Conservation (phyloP, 2,888 invertebrate genomes). For the Orthosia gracilis region DNA sequence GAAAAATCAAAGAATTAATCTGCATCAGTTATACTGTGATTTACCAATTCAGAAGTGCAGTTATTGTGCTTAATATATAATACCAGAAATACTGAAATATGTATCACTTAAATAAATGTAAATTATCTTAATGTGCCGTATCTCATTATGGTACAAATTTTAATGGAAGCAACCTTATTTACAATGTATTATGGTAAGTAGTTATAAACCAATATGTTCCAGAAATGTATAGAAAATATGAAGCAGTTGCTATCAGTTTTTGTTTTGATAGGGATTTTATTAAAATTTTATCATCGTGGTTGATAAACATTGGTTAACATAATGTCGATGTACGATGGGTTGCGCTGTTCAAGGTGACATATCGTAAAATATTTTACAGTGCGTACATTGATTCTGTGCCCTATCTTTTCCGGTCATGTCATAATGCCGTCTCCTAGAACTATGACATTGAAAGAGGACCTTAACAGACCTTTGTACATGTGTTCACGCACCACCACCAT, state of each 20-base stretch:
- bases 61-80: too few relatives aligned
- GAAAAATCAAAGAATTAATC: not conserved
- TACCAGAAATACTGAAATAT: conserved; percentile 5
- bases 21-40: not conserved
- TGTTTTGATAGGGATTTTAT: conserved; percentile 17
- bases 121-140: conserved; percentile 3
- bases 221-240: conserved; percentile 30
- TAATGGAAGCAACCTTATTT: not conserved
- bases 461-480: too few relatives aligned
- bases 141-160: conserved; percentile 5
- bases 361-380: not conserved
- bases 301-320: conserved; percentile 35
- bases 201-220: conserved; percentile 30
- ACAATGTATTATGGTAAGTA: conserved; percentile 10
- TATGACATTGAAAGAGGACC: not conserved
- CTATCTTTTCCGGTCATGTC: not conserved
- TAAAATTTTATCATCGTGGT: conserved; percentile 38
- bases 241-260: conserved; percentile 32
- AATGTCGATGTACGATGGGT: not conserved
- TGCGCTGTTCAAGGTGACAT: not conserved
- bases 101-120: not conserved
- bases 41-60: not conserved
- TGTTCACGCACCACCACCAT: not conserved
- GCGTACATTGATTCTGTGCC: not conserved
- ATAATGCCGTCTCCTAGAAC: not conserved